Base-by-base conservation (phyloP, 2,888 invertebrate species). In the Teleiodes luculella region DNA sequence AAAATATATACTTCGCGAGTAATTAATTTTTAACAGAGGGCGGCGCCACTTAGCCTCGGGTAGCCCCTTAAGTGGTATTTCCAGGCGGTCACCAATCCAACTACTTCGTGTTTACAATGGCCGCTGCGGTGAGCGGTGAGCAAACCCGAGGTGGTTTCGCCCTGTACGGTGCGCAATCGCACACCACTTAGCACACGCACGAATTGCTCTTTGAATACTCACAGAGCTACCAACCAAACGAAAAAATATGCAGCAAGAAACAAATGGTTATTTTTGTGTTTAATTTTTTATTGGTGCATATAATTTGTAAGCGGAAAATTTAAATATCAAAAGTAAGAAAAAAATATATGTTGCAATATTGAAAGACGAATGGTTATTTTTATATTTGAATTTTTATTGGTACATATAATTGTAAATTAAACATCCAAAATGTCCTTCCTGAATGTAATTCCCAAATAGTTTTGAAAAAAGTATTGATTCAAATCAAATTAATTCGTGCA, bases 41-140 rank as follows among this genome's bases (percentile, higher is more conserved):
- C n/a, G n/a, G n/a, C n/a, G n/a, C n/a, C n/a, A n/a, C n/a, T n/a
- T n/a, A n/a, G n/a, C n/a, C n/a, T n/a, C n/a, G n/a, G n/a, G n/a
- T n/a, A n/a, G n/a, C 33, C 56, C 69, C 68, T 66, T 66, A 68
- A 59, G 66, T 65, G 63, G 65, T n/a, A 43, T 14, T 49, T n/a
- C 7, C 35, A 10, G 65, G 64, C n/a, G n/a, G n/a, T n/a, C n/a
- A n/a, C n/a, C n/a, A n/a, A n/a, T n/a, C n/a, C n/a, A n/a, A n/a
- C 72, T 74, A 67, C 68, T 72, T 71, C 68, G 56, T 71, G 66
- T 75, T 75, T 72, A 71, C 70, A 69, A 70, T 65, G 55, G 67
- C 50, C 41, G 33, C 28, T 10, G 37, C 1, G 24, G n/a, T 28
- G 16, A 49, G 37, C 28, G 13, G n/a, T n/a, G n/a, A n/a, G n/a